phyloP scores from a whole-genome alignment of 2,113 vertebrate species.

The Xyliphius kryptos region DNA sequence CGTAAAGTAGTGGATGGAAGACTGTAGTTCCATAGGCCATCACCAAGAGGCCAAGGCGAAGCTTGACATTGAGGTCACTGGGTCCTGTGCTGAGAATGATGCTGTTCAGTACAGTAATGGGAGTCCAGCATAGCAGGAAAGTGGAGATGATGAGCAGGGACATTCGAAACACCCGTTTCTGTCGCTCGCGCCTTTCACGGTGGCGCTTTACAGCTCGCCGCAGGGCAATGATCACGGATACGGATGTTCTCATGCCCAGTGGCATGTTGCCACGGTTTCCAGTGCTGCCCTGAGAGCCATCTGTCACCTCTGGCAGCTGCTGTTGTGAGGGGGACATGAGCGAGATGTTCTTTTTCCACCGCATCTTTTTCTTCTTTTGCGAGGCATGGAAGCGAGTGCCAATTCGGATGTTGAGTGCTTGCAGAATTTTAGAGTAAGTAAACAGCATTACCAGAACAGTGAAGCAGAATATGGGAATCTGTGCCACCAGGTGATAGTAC shows the following conservation, averaged over 20 bases:
- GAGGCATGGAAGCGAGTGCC: slow-evolving; percentile 86
- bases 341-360: slow-evolving; percentile 92
- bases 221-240: slow-evolving; percentile 91
- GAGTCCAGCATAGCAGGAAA: slow-evolving; percentile 95
- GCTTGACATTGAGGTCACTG: slow-evolving; percentile 80
- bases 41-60: slow-evolving; percentile 88
- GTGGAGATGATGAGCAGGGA: slow-evolving; percentile 93
- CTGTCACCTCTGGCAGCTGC: slow-evolving; percentile 74
- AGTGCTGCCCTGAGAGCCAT: slow-evolving; percentile 74
- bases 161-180: slow-evolving; percentile 90
- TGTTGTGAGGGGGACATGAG: slow-evolving; percentile 80
- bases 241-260: slow-evolving; percentile 85
- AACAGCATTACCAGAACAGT: slow-evolving; percentile 94
- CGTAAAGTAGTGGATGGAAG: slow-evolving; percentile 91
- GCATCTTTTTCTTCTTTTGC: slow-evolving; percentile 85
- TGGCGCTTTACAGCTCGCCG: slow-evolving; percentile 88
- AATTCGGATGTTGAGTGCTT: slow-evolving; percentile 95
- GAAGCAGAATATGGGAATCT: slow-evolving; percentile 97
- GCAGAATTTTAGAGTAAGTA: slow-evolving; percentile 95
- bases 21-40: slow-evolving; percentile 96
- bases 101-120: slow-evolving; percentile 90
- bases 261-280: slow-evolving; percentile 70
- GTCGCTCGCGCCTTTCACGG: slow-evolving; percentile 82
- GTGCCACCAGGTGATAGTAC: slow-evolving; percentile 93
- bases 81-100: slow-evolving; percentile 87